Conservation (phyloP, 1,140 invertebrate genomes). For the Eupristina koningsbergeri region DNA sequence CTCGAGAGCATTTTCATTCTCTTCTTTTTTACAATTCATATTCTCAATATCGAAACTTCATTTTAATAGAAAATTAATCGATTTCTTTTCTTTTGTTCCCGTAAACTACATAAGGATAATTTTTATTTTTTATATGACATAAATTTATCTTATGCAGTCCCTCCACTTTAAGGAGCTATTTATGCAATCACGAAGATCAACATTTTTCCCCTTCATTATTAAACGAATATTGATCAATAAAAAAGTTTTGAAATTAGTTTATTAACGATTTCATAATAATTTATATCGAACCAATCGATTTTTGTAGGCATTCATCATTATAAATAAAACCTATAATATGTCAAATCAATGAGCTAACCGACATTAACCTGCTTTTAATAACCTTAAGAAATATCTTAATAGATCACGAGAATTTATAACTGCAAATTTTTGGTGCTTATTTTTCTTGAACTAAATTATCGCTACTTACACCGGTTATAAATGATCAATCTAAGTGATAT, state of each 20-base stretch:
- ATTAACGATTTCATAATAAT: background rate
- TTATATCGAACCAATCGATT: background rate
- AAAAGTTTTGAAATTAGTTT: background rate
- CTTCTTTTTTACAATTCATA: constrained; percentile 24
- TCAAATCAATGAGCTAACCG: background rate
- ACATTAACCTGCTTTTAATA: background rate
- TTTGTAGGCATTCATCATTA: background rate
- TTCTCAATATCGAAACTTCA: background rate
- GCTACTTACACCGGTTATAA: background rate
- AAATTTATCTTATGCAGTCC: background rate
- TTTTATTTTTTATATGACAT: background rate
- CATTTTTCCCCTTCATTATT: too few relatives aligned
- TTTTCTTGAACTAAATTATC: background rate
- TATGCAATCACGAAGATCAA: background rate
- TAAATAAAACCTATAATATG: background rate
- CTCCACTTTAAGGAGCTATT: too few relatives aligned
- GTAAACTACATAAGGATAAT: background rate
- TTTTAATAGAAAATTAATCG: constrained; percentile 27
- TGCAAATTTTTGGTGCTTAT: background rate
- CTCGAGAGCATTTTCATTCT: constrained; percentile 22
- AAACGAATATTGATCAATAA: too few relatives aligned
- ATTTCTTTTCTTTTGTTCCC: background rate
- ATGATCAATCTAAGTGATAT: background rate
- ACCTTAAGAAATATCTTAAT: background rate
- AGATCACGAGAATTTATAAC: background rate